phyloP scores from a whole-genome alignment of 2,113 vertebrate genomes.

The Ivindomyrus marchei region DNA sequence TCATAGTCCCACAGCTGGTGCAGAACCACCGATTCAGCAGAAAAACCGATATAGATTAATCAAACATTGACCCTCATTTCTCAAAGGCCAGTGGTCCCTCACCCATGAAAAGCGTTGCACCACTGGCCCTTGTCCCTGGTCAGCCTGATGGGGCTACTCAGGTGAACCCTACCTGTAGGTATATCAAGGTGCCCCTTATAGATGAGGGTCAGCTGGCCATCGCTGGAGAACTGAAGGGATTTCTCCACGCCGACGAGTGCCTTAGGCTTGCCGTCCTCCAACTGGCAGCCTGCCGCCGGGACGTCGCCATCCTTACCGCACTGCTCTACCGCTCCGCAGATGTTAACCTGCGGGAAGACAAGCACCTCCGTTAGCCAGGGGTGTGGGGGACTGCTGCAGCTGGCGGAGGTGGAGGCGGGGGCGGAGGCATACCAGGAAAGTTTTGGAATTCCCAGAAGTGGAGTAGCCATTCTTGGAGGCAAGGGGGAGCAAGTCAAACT shows the following conservation, averaged over 20 bases:
- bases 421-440: conserved; percentile 62
- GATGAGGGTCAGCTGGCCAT: conserved; percentile 73
- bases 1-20: background rate
- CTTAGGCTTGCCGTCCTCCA: conserved; percentile 37
- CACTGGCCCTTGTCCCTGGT: background rate
- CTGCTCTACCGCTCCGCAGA: conserved; percentile 58
- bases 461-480: conserved; percentile 58
- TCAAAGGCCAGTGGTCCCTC: background rate
- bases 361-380: too few species aligned
- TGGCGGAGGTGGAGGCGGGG: too few species aligned
- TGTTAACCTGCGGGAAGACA: conserved; percentile 65
- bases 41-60: background rate
- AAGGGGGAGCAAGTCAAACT: conserved; percentile 75
- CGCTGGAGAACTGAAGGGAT: conserved; percentile 72
- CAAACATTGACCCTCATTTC: background rate
- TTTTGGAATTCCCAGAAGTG: conserved; percentile 59
- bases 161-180: conserved; percentile 52
- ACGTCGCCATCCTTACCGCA: conserved; percentile 56
- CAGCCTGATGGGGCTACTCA: too few species aligned
- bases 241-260: conserved; percentile 66
- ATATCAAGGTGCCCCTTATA: conserved; percentile 62
- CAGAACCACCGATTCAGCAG: background rate
- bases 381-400: background rate
- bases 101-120: background rate
- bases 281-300: conserved; percentile 71